Evolutionary conservation across 2,797 vertebrate genomes (phyloP).

Genomic region (Melanotaenia parkinsoni): DNA sequence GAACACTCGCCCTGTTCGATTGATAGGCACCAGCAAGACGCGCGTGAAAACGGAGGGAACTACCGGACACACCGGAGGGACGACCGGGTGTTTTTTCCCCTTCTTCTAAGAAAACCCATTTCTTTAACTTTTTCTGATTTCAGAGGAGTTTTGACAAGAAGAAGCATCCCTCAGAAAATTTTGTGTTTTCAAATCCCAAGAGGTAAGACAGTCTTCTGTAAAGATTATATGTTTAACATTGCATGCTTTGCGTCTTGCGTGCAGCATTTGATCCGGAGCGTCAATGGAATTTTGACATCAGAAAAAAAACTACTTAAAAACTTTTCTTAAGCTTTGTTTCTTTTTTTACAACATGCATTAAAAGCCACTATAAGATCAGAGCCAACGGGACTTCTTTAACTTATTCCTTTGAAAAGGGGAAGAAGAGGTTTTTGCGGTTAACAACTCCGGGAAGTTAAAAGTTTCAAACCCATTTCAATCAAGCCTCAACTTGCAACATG

Average conservation of each 20-base stretch:
- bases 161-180: constrained; percentile 48
- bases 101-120: constrained; percentile 1
- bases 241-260: not conserved
- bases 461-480: constrained; percentile 77
- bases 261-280: constrained; percentile 5
- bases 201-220: constrained; percentile 66
- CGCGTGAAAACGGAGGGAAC: constrained; percentile 67
- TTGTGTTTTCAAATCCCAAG: constrained; percentile 27
- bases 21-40: constrained; percentile 64
- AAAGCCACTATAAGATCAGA: constrained; percentile 45
- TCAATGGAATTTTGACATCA: not conserved
- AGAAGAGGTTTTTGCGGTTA: constrained; percentile 72
- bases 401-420: constrained; percentile 72
- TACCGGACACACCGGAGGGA: constrained; percentile 68
- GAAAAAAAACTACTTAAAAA: not conserved
- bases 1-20: constrained; percentile 66
- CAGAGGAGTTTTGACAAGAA: constrained; percentile 34
- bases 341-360: constrained; percentile 9
- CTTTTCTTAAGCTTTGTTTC: constrained; percentile 22
- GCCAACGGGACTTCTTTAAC: constrained; percentile 47
- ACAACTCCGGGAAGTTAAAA: constrained; percentile 80
- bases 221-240: constrained; percentile 1
- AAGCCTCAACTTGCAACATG: constrained; percentile 68
- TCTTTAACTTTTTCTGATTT: constrained; percentile 27
- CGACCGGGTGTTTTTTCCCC: constrained; percentile 56